Conservation (phyloP, 2,888 invertebrate species). For the Acanthosepion esculentum region DNA sequence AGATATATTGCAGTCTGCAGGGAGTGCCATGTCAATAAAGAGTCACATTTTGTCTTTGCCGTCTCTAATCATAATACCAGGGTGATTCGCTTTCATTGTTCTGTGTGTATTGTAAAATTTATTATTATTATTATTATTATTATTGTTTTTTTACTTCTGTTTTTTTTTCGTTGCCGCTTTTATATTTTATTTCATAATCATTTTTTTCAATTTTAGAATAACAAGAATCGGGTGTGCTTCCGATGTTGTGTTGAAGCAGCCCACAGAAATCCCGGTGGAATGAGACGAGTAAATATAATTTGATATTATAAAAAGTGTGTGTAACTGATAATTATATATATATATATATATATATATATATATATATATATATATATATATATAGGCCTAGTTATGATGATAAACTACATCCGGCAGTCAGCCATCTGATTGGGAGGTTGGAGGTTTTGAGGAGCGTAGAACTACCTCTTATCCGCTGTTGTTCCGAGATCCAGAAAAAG, state of each 20-base stretch:
- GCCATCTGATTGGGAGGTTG: background rate
- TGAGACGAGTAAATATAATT: constrained; percentile 36
- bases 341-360: background rate
- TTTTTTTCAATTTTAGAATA: background rate
- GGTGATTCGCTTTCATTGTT: no score
- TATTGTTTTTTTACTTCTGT: background rate
- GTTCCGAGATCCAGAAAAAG: no score
- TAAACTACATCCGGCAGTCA: no score
- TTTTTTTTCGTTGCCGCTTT: background rate
- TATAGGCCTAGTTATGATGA: background rate
- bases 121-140: background rate
- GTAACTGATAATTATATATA: background rate
- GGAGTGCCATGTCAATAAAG: no score
- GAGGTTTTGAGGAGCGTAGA: background rate
- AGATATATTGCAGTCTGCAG: no score
- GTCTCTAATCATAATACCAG: no score
- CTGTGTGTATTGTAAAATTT: no score
- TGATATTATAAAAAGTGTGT: background rate
- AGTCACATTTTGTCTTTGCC: no score
- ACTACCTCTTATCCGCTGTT: no score
- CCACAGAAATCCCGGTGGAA: constrained; percentile 42
- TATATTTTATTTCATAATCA: background rate
- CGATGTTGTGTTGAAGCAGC: constrained; percentile 44
- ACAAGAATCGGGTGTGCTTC: background rate
- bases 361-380: background rate